phyloP scores from a whole-genome alignment of 2,797 vertebrate species.

The Channallabes apus region DNA sequence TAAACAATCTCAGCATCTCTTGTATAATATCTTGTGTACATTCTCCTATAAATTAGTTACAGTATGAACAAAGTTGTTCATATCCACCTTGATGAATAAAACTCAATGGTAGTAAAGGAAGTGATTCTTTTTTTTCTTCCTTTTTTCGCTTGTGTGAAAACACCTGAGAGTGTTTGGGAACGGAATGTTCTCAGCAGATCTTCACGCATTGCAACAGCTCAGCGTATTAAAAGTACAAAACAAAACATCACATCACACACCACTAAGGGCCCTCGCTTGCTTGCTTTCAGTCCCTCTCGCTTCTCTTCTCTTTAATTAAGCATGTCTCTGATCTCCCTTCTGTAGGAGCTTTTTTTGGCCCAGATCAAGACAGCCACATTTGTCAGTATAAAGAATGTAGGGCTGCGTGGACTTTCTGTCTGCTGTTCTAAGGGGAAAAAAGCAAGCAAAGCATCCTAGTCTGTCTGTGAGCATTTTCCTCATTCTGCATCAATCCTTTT shows the following conservation, averaged over 20 bases:
- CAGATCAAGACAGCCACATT: conserved; percentile 18
- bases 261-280: conserved; percentile 22
- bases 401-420: conserved; percentile 15
- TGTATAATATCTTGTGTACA: background rate
- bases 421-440: conserved; percentile 7
- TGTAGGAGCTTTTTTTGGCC: conserved; percentile 11
- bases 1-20: background rate
- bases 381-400: conserved; percentile 27
- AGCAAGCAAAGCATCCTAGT: background rate
- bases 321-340: conserved; percentile 7
- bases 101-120: background rate
- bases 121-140: background rate
- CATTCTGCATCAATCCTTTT: background rate
- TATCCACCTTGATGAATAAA: background rate
- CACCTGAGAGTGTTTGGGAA: background rate
- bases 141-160: background rate
- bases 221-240: conserved; percentile 10
- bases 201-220: conserved; percentile 26
- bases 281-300: background rate
- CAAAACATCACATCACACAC: conserved; percentile 36
- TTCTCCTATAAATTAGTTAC: background rate
- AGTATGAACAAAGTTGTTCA: background rate
- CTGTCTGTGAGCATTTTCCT: background rate
- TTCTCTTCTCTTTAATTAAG: conserved; percentile 34
- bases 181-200: conserved; percentile 8